A percentile compares a stretch with the other conserved stretches of the same genome.
Evolutionary conservation across 2,888 invertebrate species (phyloP).

Genomic region (Oxyscelio sp.): DNA sequence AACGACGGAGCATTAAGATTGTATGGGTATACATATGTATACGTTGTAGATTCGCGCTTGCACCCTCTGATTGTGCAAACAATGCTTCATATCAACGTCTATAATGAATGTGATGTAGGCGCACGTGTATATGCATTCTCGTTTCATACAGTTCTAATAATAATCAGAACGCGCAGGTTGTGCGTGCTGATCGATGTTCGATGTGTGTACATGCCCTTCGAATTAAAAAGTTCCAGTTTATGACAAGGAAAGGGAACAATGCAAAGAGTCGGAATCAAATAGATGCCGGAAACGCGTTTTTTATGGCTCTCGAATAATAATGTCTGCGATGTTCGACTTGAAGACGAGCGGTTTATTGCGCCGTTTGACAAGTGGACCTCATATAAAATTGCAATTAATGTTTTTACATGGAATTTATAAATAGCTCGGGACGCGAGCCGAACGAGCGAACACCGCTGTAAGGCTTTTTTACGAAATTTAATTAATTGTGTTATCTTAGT

Average conservation of each 20-base stretch:
- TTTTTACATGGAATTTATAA: conserved; percentile 2
- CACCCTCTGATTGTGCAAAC: conserved; percentile 88
- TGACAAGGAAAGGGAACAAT: conserved; percentile 57
- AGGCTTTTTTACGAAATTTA: conserved; percentile 41
- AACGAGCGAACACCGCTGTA: conserved; percentile 13
- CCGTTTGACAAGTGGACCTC: neutral
- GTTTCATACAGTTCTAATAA: conserved; percentile 85
- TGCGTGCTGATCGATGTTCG: conserved; percentile 88
- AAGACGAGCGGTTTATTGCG: conserved; percentile 20
- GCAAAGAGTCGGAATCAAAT: conserved; percentile 31
- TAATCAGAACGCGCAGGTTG: conserved; percentile 88
- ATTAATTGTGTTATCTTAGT: conserved; percentile 37
- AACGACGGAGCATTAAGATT: conserved; percentile 67
- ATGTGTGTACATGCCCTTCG: conserved; percentile 80
- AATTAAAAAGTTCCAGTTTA: conserved; percentile 77
- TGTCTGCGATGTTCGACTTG: conserved; percentile 14
- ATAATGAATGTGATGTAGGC: conserved; percentile 86
- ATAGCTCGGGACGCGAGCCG: neutral
- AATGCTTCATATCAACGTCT: conserved; percentile 88
- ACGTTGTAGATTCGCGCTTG: conserved; percentile 79
- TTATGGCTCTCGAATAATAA: conserved; percentile 21
- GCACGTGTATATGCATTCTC: conserved; percentile 75
- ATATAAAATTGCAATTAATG: conserved; percentile 34
- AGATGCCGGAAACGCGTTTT: conserved; percentile 34
- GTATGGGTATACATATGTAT: conserved; percentile 71